Evolutionary conservation across 2,113 vertebrate genomes (phyloP), one percentile per base, ranked within the genome.

Genomic region (Lophochroa leadbeateri): DNA sequence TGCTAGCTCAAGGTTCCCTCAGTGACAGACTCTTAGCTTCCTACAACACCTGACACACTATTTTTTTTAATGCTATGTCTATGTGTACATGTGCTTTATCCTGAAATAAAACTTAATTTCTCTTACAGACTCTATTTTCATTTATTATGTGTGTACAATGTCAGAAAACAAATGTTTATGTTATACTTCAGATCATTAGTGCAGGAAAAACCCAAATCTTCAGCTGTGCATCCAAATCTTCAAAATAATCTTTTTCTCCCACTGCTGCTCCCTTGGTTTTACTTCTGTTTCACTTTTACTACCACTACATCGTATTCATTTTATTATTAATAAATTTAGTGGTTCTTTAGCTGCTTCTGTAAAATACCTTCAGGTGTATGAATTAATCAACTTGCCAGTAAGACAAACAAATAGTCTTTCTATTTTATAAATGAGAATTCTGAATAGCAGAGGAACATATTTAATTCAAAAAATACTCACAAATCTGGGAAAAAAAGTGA

Each of bases 251-350:
- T 14, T 57, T 44, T 17, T 29, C 16, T 92, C 17, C 21, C 6
- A 49, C 8, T 85, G 9, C 8, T 61, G 23, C 19, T 69, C 19
- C 8, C 10, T 76, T 79, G 16, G 28, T 94, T 91, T 77, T 29
- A 72, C 10, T 82, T 84, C 6, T 65, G 18, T 74, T 91, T 81
- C 12, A 86, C n/a, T 80, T 94, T 90, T 88, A 46, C 21, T 77
- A 33, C 2, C 33, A 29, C 28, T 61, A 27, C 11, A 52, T 72
- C 5, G 0, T 44, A 72, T 72, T 80, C 2, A 82, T 87, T 89
- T 82, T 78, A 55, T 89, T 92, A 61, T 43, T 90, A 77, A 85
- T 77, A 91, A 80, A 74, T 58, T 16, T 65, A 87, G 23, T 63
- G 12, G 11, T 27, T 94, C 86, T 94, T 33, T 64, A 80, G 4